Conservation (phyloP, 1,140 invertebrate species). For the Bombus difficillimus region DNA sequence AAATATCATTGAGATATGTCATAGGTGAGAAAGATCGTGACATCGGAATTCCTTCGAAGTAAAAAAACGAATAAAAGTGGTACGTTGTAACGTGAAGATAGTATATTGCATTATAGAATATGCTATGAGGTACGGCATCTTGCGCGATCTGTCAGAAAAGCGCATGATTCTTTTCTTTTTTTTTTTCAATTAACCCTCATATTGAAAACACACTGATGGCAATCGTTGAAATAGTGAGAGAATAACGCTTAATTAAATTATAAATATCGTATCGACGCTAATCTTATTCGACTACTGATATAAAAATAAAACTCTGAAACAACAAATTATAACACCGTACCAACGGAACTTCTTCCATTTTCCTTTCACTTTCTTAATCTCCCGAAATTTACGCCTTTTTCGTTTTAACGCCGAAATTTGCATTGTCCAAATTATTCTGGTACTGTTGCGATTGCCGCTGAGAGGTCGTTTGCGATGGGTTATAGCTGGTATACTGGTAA, state of each 20-base stretch:
- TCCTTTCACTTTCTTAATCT: not conserved
- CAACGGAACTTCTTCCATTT: not conserved
- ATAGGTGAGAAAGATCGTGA: not conserved
- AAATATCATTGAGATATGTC: slow-evolving; percentile 1
- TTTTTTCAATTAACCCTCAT: too few relatives aligned
- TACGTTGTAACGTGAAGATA: not conserved
- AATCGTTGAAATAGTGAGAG: not conserved
- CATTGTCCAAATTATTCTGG: slow-evolving; percentile 69
- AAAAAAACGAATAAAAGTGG: not conserved
- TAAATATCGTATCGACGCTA: not conserved
- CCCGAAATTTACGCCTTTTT: slow-evolving; percentile 47
- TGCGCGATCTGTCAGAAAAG: not conserved
- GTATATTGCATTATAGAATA: not conserved
- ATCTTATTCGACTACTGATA: not conserved
- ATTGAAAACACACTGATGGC: not conserved
- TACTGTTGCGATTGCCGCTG: slow-evolving; percentile 62
- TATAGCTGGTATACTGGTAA: slow-evolving; percentile 74
- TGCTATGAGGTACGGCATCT: not conserved
- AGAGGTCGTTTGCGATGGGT: slow-evolving; percentile 58
- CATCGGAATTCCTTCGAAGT: not conserved
- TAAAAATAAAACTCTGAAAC: slow-evolving; percentile 19
- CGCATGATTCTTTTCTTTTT: not conserved
- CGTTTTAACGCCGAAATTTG: slow-evolving; percentile 67
- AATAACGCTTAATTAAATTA: not conserved
- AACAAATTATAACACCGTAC: not conserved